phyloP scores from a whole-genome alignment of 2,113 vertebrate species.

The Apaloderma vittatum region DNA sequence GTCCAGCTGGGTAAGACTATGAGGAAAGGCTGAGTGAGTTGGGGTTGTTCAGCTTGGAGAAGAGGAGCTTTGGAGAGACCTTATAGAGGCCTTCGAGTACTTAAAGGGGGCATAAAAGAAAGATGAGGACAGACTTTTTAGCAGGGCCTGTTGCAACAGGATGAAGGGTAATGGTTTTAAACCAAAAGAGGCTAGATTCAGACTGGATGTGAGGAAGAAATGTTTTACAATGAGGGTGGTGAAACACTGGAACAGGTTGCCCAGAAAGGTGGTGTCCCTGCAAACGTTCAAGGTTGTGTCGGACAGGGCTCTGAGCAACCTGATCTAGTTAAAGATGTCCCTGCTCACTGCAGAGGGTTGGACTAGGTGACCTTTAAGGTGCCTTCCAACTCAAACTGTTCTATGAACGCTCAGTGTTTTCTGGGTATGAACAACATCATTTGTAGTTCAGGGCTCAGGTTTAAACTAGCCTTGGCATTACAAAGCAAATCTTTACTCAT shows the following conservation, averaged over 20 bases:
- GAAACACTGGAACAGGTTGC: background rate
- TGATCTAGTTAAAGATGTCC: background rate
- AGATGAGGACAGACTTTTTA: background rate
- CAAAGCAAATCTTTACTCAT: background rate
- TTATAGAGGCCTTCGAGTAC: background rate
- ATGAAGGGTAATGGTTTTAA: background rate
- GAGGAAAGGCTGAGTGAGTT: background rate
- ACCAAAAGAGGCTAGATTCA: background rate
- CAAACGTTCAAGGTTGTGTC: background rate
- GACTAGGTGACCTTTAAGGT: background rate
- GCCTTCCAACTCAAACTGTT: background rate
- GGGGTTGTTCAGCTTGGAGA: background rate
- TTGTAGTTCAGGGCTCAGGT: background rate
- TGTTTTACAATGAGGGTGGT: background rate
- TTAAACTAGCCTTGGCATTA: slow-evolving; percentile 1
- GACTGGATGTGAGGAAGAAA: background rate
- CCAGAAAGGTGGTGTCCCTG: background rate
- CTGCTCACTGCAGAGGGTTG: background rate
- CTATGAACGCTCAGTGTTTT: background rate
- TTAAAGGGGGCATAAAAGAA: background rate
- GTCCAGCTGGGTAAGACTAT: background rate
- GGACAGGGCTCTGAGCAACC: background rate
- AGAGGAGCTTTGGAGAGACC: background rate
- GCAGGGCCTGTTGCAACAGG: background rate
- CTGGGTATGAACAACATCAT: fast-evolving